These are phyloP conservation scores for Cheilosia grossa DNA, from an alignment of 2,888 invertebrate genomes.

Conservation along the genomic window DNA sequence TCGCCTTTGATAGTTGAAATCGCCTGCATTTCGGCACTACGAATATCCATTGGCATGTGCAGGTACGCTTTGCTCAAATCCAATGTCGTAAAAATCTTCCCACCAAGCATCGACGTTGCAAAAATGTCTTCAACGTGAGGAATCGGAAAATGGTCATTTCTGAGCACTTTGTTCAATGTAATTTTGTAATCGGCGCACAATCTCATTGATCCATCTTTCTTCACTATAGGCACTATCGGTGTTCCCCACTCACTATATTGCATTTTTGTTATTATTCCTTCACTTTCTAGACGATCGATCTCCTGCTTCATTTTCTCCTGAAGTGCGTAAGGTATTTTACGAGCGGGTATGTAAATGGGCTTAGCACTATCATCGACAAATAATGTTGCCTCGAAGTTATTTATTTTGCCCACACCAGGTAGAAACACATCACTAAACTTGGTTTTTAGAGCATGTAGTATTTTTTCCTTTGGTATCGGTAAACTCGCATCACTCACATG, in stretches of 20 bases:
- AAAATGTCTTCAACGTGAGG: constrained; percentile 38
- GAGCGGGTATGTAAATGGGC: constrained; percentile 32
- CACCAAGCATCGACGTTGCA: constrained; percentile 29
- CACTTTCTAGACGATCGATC: constrained; percentile 33
- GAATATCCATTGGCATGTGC: constrained; percentile 39
- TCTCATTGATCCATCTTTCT: constrained; percentile 38
- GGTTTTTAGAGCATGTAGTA: constrained; percentile 11
- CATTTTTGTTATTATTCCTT: constrained; percentile 28
- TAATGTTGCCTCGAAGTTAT: constrained; percentile 28
- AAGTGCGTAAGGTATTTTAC: constrained; percentile 29
- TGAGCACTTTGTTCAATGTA: constrained; percentile 23
- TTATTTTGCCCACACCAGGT: constrained; percentile 30
- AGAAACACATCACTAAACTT: constrained; percentile 31
- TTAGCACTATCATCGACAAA: constrained; percentile 33
- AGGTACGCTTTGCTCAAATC: constrained; percentile 40
- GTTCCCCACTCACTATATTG: constrained; percentile 55
- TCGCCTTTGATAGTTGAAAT: constrained; percentile 36
- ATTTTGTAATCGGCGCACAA: constrained; percentile 51
- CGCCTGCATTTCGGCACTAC: constrained; percentile 28
- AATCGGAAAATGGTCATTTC: constrained; percentile 25
- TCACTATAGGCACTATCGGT: constrained; percentile 29
- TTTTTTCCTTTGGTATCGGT: neutral
- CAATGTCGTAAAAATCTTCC: constrained; percentile 42
- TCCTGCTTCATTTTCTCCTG: constrained; percentile 31
- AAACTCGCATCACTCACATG: neutral